A percentile compares a stretch with the other conserved stretches of the same genome.
Evolutionary conservation across 92 coral and sea anemone species (phyloP).

Genomic region (Epizoanthus stellaris): DNA sequence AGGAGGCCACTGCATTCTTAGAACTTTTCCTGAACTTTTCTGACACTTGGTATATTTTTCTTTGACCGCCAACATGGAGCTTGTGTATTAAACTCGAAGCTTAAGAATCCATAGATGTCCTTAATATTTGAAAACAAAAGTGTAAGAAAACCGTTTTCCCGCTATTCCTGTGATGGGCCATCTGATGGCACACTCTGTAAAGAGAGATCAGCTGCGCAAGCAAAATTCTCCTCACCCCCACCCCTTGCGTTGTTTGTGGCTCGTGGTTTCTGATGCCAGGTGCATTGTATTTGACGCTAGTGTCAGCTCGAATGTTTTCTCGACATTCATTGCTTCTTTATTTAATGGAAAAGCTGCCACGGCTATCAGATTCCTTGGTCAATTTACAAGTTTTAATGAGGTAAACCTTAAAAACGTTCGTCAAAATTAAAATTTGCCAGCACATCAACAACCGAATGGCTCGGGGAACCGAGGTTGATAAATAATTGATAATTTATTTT

Average conservation of each 20-base stretch:
- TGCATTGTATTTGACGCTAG: slow-evolving; percentile 4
- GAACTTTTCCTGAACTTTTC: too few relatives aligned
- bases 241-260: slow-evolving; percentile 5
- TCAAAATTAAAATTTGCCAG: not conserved
- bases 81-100: too few relatives aligned
- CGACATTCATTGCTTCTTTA: not conserved
- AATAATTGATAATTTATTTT: slow-evolving; percentile 38
- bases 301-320: not conserved
- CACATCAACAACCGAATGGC: not conserved
- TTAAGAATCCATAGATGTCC: too few relatives aligned
- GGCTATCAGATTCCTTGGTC: not conserved
- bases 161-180: too few relatives aligned
- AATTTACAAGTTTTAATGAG: not conserved
- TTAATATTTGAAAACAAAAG: too few relatives aligned
- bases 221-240: not conserved
- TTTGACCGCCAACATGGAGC: too few relatives aligned
- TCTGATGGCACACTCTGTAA: too few relatives aligned
- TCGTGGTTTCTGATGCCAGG: not conserved
- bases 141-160: too few relatives aligned
- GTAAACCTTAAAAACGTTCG: not conserved
- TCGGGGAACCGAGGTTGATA: not conserved
- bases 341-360: not conserved
- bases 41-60: too few relatives aligned
- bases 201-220: not conserved
- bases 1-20: too few relatives aligned